Evolutionary conservation across 2,888 invertebrate species (phyloP).

Genomic region (Synergus japonicus): DNA sequence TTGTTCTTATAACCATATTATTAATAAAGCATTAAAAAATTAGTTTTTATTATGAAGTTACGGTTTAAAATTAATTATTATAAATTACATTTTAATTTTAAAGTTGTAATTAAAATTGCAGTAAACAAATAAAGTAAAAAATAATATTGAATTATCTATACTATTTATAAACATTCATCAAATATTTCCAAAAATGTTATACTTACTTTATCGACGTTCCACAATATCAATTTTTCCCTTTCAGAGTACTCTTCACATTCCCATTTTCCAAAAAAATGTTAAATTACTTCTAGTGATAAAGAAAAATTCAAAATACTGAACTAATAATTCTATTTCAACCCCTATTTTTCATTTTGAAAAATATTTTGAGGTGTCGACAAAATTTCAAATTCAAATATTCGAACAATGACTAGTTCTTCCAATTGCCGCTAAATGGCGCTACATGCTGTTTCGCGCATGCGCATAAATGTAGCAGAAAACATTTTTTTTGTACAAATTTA

Average conservation of each 20-base stretch:
- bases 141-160: too few relatives aligned
- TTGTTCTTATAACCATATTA: too few relatives aligned
- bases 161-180: too few relatives aligned
- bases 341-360: background rate
- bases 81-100: too few relatives aligned
- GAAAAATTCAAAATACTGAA: background rate
- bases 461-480: conserved; percentile 48
- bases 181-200: background rate
- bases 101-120: too few relatives aligned
- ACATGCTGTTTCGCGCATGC: conserved; percentile 46
- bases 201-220: background rate
- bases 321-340: background rate
- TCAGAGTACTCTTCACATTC: background rate
- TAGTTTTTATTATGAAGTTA: too few relatives aligned
- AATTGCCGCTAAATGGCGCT: background rate
- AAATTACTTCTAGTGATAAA: background rate
- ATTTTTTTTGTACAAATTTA: conserved; percentile 49
- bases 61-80: too few relatives aligned
- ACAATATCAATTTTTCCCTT: background rate
- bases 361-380: background rate
- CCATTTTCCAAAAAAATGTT: background rate
- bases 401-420: background rate
- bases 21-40: too few relatives aligned
- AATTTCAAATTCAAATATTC: background rate
- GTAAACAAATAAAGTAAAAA: too few relatives aligned